Evolutionary conservation across 2,113 vertebrate genomes (phyloP).

Genomic region (Labeo rohita): DNA sequence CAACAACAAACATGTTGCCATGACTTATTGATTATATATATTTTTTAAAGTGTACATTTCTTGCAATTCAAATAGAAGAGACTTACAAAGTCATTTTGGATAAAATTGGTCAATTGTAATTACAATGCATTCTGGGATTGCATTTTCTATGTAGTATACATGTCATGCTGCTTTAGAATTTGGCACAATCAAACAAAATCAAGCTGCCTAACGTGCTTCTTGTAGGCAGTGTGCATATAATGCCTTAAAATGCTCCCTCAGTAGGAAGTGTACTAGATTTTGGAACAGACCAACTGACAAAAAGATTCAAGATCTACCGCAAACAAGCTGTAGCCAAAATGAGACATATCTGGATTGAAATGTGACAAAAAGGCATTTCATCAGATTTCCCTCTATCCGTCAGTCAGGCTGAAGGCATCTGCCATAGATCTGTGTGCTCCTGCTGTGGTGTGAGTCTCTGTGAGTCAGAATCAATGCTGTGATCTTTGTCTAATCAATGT

Average conservation of each 20-base stretch:
- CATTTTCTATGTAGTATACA: background rate
- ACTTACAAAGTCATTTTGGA: no score
- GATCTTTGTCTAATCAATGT: conserved; percentile 41
- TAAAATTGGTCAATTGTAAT: no score
- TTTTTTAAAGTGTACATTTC: no score
- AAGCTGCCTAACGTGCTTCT: background rate
- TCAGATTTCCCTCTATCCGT: background rate
- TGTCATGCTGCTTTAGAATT: background rate
- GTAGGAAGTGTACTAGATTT: background rate
- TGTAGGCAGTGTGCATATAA: background rate
- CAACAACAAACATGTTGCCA: no score
- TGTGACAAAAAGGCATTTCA: background rate
- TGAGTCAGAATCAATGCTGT: conserved; percentile 28
- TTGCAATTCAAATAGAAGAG: no score
- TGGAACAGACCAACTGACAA: background rate
- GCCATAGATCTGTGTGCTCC: background rate
- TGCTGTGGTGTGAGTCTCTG: background rate
- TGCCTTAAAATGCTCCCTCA: background rate
- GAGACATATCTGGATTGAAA: background rate
- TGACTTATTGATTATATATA: no score
- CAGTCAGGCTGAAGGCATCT: conserved; percentile 1
- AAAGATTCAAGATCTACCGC: background rate
- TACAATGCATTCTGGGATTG: background rate
- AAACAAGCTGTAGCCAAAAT: background rate
- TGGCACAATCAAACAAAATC: background rate